Evolutionary conservation across 2,113 vertebrate genomes (phyloP), one percentile per base, ranked within the genome.

Genomic region (Sinocyclocheilus grahami): DNA sequence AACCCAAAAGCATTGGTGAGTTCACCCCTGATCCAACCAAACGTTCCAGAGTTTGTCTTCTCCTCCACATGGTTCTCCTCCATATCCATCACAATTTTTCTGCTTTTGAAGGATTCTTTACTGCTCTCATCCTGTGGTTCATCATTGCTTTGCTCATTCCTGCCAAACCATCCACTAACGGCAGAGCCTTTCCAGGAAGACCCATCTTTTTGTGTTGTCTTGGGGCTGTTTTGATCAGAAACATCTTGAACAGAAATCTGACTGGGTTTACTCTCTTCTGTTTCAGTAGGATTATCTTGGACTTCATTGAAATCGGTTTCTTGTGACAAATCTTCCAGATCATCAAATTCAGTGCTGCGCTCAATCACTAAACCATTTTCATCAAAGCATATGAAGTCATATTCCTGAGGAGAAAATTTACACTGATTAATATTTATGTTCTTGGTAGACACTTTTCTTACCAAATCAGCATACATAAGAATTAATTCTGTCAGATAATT

Each of bases 341-440:
- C 87, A 58, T 14, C 91, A 53, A 91, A 78, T 30, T 93, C 78
- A 88, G 87, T 86, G 24, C 96, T 93, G 48, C 89, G 94, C 89
- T 95, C 96, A 92, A 95, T 95, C 84, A 86, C 11, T 53, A 94
- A 95, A 65, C 95, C 96, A 83, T 88, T 91, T 89, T 93, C 96
- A 94, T 97, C 89, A 92, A 96, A 94, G 92, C 98, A 99, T 91
- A 98, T 93, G 91, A 99, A 98, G 94, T 99, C 98, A 22, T 94
- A 96, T 93, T 96, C 93, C 98, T 99, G 86, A 91, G 51, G 13
- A 82, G 5, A 82, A 46, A 82, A 46, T 81, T 22, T 67, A 27
- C 27, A 60, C 1, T 16, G 39, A 20, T 82, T 69, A 1, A 30
- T 48, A 51, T 18, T 39, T 48, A 30, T 53, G 46, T 33, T 82